Evolutionary conservation across 2,797 vertebrate genomes (phyloP), one percentile per base, ranked within the genome.

Genomic region (Dendrocincla tyrannina): DNA sequence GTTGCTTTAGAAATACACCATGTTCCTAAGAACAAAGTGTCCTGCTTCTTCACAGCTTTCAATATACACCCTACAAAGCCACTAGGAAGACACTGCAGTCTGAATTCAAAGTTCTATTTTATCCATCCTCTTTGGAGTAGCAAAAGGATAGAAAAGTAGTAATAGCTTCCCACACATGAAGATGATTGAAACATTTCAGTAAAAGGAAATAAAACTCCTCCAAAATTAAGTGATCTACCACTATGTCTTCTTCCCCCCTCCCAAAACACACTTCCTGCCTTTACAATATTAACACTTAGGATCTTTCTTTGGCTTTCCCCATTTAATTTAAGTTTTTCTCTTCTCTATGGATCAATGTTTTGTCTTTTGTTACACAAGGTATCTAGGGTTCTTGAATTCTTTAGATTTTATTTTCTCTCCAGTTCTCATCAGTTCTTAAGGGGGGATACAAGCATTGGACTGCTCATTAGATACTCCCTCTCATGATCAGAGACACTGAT

Each of bases 1-100:
- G 73, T 11, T 81, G 76, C 85, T 94, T 94, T 91, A 72, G 82
- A 95, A 95, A 94, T 59, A 30, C 42, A 37, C 23, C 23, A 25
- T 6, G 32, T 35, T 33, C 72, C 23, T 24, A 84, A 84, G 89
- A 91, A 93, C 88, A 64, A 68, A 81, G 66, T 41, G 76, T 92
- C 52, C 82, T 46, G 41, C 47, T 89, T 88, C 85, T 83, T 88
- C 55, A 70, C 58, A 32, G 44, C 59, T 83, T 89, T 91, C 81
- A 96, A 76, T 63, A 60, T 9, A 69, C 30, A 92, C 41, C 30
- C 59, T 53, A 41, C 55, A 91, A 96, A 89, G 59, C 64, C 79
- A 86, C 39, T 11, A 92, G 68, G 42, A 92, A 83, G 27, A 88
- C 52, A 79, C 0, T 69, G 39, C 62, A 80, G 81, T 11, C 64